Evolutionary conservation across 2,888 invertebrate genomes (phyloP).

Genomic region (Pogonocherus hispidulus): DNA sequence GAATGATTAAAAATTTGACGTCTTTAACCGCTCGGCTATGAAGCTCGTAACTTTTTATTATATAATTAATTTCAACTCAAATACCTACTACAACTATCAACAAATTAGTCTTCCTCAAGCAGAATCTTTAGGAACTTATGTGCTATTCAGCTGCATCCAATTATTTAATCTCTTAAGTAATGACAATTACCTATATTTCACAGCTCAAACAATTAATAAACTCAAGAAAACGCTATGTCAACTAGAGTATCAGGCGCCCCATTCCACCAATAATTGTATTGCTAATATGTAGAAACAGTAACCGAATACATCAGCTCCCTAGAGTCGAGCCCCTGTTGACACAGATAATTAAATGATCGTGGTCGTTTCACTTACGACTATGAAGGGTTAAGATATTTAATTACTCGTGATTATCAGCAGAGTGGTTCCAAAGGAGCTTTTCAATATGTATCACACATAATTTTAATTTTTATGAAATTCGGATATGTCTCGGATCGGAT

Average conservation of each 20-base stretch:
- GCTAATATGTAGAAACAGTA: constrained; percentile 48
- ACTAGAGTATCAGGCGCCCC: constrained; percentile 12
- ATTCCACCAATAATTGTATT: constrained; percentile 28
- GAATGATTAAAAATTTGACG: no score
- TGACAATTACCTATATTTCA: constrained; percentile 10
- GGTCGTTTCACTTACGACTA: constrained; percentile 46
- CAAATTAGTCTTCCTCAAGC: no score
- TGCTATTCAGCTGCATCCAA: no score
- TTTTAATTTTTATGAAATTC: no score
- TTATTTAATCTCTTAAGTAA: constrained; percentile 5
- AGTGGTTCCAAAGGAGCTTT: no score
- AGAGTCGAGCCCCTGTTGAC: constrained; percentile 58
- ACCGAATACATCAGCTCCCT: constrained; percentile 51
- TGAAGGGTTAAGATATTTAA: constrained; percentile 48
- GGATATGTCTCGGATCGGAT: no score
- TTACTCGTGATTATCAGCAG: background rate
- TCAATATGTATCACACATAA: no score
- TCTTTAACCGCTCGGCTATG: no score
- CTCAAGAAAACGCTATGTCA: constrained; percentile 18
- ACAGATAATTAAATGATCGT: constrained; percentile 58
- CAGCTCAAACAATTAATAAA: constrained; percentile 7
- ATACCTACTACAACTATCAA: no score
- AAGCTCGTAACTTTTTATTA: no score
- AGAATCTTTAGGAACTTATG: no score
- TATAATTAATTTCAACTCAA: no score